phyloP scores from a whole-genome alignment of 2,888 invertebrate genomes.

The Trachelus iudaicus region DNA sequence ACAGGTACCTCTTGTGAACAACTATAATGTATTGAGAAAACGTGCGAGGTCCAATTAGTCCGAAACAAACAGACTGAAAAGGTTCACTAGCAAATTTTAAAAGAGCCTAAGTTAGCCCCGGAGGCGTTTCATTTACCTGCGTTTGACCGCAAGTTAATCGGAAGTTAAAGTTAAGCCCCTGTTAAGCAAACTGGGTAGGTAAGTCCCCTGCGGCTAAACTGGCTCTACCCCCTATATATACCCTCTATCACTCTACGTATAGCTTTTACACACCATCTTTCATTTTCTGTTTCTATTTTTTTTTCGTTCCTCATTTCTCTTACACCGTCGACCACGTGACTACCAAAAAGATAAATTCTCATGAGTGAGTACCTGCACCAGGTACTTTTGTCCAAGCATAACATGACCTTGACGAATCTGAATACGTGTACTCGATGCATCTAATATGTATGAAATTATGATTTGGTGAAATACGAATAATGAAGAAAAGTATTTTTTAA shows the following conservation, averaged over 20 bases:
- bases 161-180: slow-evolving; percentile 50
- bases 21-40: not conserved
- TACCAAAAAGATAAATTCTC: not conserved
- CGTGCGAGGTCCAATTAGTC: slow-evolving; percentile 31
- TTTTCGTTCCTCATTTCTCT: not conserved
- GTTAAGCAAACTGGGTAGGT: slow-evolving; percentile 22
- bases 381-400: not conserved
- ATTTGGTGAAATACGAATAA: not conserved
- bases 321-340: not conserved
- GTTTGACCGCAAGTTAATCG: slow-evolving; percentile 54
- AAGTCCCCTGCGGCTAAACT: slow-evolving; percentile 18
- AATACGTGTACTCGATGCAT: not conserved
- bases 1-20: not conserved
- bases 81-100: slow-evolving; percentile 35
- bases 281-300: not conserved
- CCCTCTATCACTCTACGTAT: not conserved
- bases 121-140: slow-evolving; percentile 54
- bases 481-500: not conserved
- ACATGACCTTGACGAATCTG: not conserved
- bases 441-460: not conserved
- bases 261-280: slow-evolving; percentile 8
- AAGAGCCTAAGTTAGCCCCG: slow-evolving; percentile 26
- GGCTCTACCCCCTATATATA: not conserved
- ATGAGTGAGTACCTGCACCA: not conserved
- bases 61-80: slow-evolving; percentile 26